A percentile compares a stretch with the other conserved stretches of the same genome.
These are phyloP conservation scores for Catostylus mosaicus DNA, from an alignment of 30 jellyfish, hydroid and myxozoan genomes.

Conservation along the genomic window DNA sequence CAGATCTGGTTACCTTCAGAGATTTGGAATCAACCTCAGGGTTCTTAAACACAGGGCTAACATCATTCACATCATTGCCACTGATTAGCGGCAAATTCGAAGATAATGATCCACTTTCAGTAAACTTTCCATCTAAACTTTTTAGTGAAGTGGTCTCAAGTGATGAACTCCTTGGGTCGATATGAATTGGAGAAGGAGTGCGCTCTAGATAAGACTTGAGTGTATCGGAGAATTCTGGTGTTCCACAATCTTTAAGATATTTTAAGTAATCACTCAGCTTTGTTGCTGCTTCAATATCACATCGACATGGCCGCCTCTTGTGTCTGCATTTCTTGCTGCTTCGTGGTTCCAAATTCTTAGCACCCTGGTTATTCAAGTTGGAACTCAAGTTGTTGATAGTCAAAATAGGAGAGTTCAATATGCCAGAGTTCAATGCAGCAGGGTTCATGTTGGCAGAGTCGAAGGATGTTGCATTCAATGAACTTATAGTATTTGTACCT, in stretches of 20 bases:
- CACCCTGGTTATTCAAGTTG: not conserved
- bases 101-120: too few species aligned
- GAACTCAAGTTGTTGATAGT: too few species aligned
- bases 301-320: conserved; percentile 53
- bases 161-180: too few species aligned
- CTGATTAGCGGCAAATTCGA: too few species aligned
- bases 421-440: not conserved
- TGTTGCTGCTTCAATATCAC: conserved; percentile 28
- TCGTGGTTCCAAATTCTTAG: not conserved
- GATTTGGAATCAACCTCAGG: too few species aligned
- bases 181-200: not conserved
- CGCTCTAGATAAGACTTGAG: not conserved
- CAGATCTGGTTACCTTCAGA: too few species aligned
- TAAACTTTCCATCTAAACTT: not conserved
- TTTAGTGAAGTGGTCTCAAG: not conserved
- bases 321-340: conserved; percentile 42
- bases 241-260: not conserved
- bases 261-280: not conserved
- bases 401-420: too few species aligned
- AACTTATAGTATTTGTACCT: too few species aligned
- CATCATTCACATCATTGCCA: too few species aligned
- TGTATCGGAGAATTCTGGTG: not conserved
- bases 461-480: not conserved
- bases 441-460: not conserved
- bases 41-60: too few species aligned